Percentiles rank a stretch among this genome's conserved stretches.
Conservation (phyloP, 2,888 invertebrate genomes). For the Philopedon plagiatum region DNA sequence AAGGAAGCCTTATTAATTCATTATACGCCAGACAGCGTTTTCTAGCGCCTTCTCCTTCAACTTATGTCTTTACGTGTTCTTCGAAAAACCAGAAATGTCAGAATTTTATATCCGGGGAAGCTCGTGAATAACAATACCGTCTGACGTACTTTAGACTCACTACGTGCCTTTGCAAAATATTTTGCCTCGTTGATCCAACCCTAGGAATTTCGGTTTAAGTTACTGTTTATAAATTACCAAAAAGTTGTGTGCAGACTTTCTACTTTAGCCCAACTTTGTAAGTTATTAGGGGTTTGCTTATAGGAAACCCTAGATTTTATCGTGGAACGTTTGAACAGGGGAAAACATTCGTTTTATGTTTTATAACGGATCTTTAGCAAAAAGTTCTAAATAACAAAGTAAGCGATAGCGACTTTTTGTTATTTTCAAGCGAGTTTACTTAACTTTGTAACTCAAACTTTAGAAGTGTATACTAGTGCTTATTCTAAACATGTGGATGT, state of each 20-base stretch:
- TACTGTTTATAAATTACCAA: conserved; percentile 40
- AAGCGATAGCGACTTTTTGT: conserved; percentile 10
- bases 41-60: conserved; percentile 20
- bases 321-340: conserved; percentile 5
- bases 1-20: conserved; percentile 34
- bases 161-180: conserved; percentile 56
- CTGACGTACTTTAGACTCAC: conserved; percentile 48
- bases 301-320: conserved; percentile 20
- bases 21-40: conserved; percentile 23
- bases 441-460: background rate
- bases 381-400: conserved; percentile 12
- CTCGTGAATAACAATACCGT: conserved; percentile 57
- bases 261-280: conserved; percentile 19
- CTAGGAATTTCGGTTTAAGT: conserved; percentile 31
- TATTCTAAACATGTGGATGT: too few species aligned
- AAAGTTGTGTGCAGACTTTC: conserved; percentile 35
- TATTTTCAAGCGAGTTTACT: background rate
- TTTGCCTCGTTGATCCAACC: conserved; percentile 29
- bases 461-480: too few species aligned
- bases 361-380: conserved; percentile 10
- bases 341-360: conserved; percentile 4
- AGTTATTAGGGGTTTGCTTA: conserved; percentile 28
- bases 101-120: conserved; percentile 54
- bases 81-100: conserved; percentile 35
- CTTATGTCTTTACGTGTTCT: conserved; percentile 39